phyloP scores from a whole-genome alignment of 2,888 invertebrate genomes.

The Metalampra italica region DNA sequence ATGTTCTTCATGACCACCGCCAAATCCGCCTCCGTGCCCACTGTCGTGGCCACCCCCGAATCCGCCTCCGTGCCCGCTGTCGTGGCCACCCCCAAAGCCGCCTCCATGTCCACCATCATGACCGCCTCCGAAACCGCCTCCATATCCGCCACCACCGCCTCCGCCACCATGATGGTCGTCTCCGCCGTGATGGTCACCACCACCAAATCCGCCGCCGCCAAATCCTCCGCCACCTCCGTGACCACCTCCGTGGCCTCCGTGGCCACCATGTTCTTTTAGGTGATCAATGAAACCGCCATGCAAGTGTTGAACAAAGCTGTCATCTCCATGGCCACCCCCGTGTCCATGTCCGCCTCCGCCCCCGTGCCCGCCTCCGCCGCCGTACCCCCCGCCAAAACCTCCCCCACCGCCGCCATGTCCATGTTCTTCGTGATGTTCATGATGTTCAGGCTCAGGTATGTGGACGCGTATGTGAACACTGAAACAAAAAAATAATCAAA shows the following conservation, averaged over 20 bases:
- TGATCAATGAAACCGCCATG: conserved; percentile 14
- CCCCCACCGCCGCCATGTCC: conserved; percentile 42
- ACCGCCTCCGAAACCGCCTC: conserved; percentile 16
- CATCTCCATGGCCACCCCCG: conserved; percentile 34
- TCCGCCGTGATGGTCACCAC: conserved; percentile 14
- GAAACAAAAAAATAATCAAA: conserved; percentile 50
- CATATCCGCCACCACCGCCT: conserved; percentile 24
- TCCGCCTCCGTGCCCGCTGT: conserved; percentile 17
- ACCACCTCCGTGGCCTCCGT: conserved; percentile 28
- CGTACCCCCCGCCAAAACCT: conserved; percentile 10
- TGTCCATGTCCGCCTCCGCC: conserved; percentile 29
- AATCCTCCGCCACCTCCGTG: conserved; percentile 28
- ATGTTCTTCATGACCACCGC: conserved; percentile 17
- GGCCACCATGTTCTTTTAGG: conserved; percentile 12
- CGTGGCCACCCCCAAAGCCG: conserved; percentile 16
- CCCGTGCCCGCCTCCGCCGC: conserved; percentile 19
- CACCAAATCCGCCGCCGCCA: conserved; percentile 17
- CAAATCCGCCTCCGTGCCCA: conserved; percentile 18
- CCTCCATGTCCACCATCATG: conserved; percentile 20
- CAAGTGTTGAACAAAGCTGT: conserved; percentile 17
- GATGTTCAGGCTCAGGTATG: conserved; percentile 66
- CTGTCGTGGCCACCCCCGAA: conserved; percentile 16
- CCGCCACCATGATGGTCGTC: conserved; percentile 19
- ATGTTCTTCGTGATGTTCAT: conserved; percentile 57
- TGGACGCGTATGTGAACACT: conserved; percentile 79